Percentiles rank a stretch among this genome's conserved stretches.
Evolutionary conservation across 2,888 invertebrate genomes (phyloP).

Genomic region (Dolichopus griseipennis): DNA sequence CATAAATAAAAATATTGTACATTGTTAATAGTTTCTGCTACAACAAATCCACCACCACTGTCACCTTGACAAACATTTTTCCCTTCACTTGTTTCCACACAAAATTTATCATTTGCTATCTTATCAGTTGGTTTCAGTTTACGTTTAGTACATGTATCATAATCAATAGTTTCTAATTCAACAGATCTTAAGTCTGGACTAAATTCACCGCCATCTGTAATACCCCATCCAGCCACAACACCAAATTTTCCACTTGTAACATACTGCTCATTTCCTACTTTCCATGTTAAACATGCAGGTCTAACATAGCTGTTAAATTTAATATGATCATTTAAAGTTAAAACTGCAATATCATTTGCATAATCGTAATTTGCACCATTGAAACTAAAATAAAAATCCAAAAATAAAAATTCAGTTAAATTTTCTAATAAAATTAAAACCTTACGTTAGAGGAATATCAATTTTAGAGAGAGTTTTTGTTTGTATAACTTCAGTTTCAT

Average conservation of each 20-base stretch:
- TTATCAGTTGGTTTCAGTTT: constrained; percentile 20
- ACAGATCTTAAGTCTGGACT: constrained; percentile 22
- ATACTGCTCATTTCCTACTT: constrained; percentile 18
- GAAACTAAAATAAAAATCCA: constrained; percentile 20
- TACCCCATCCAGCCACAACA: constrained; percentile 27
- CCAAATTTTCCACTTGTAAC: constrained; percentile 18
- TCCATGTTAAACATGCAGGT: constrained; percentile 37
- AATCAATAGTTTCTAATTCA: constrained; percentile 22
- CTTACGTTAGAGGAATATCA: constrained; percentile 19
- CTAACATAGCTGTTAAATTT: constrained; percentile 31
- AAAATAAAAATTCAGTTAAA: neutral
- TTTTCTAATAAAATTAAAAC: neutral
- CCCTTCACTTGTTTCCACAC: constrained; percentile 27
- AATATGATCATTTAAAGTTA: constrained; percentile 31
- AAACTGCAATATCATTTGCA: constrained; percentile 34
- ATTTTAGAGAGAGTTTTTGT: constrained; percentile 22
- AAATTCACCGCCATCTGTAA: constrained; percentile 14
- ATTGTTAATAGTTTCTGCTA: constrained; percentile 9
- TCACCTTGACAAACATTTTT: constrained; percentile 28
- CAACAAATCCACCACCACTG: constrained; percentile 31
- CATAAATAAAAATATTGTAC: constrained; percentile 24
- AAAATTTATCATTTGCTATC: constrained; percentile 35
- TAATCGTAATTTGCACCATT: constrained; percentile 27
- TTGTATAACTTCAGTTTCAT: constrained; percentile 20
- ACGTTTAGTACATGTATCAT: constrained; percentile 22